A percentile compares a stretch with the other conserved stretches of the same genome.
These are phyloP conservation scores for Esox niger DNA, from an alignment of 2,113 vertebrate species.

Conservation along the genomic window DNA sequence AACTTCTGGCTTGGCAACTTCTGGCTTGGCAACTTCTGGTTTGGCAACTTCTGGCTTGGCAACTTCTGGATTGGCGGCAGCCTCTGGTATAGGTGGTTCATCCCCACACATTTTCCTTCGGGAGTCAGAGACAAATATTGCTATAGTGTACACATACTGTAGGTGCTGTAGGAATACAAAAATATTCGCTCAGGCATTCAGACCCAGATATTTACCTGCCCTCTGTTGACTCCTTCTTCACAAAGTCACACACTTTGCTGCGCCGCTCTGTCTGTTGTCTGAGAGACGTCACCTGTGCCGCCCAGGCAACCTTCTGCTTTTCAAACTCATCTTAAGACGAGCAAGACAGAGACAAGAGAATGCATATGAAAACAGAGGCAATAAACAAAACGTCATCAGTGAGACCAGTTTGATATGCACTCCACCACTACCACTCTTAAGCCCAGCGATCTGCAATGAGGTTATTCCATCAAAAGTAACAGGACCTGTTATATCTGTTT, in stretches of 20 bases:
- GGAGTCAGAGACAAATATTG: conserved; percentile 16
- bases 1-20: background rate
- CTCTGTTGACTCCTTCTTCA: conserved; percentile 17
- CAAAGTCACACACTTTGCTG: conserved; percentile 57
- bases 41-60: conserved; percentile 13
- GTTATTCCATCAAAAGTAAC: background rate
- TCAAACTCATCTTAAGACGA: background rate
- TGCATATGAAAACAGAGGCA: background rate
- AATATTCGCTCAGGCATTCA: background rate
- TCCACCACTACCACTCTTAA: background rate
- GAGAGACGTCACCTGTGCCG: conserved; percentile 32
- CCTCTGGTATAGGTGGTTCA: conserved; percentile 7
- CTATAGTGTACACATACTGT: no score
- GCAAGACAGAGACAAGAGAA: no score
- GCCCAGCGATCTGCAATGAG: background rate
- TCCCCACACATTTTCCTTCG: conserved; percentile 57
- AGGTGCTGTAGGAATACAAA: no score
- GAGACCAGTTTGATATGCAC: no score
- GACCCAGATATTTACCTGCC: conserved; percentile 41
- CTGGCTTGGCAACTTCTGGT: background rate
- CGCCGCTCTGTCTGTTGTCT: conserved; percentile 13
- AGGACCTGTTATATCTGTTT: no score
- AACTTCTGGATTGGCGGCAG: background rate
- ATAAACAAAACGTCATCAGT: background rate
- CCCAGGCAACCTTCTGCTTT: conserved; percentile 27